phyloP scores from a whole-genome alignment of 2,888 invertebrate genomes.

The Dolichomitus sp. region DNA sequence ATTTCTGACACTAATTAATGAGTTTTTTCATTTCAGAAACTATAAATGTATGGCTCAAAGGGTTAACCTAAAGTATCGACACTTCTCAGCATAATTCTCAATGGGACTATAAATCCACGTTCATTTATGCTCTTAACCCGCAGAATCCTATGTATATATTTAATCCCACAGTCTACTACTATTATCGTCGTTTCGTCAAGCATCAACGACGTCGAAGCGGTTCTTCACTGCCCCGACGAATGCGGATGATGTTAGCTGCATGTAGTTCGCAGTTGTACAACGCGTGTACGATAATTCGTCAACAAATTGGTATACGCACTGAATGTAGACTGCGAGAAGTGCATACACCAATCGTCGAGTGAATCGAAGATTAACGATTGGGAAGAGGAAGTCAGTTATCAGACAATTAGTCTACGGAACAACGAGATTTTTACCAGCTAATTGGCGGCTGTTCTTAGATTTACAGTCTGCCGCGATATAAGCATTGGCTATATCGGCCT shows the following conservation, averaged over 20 bases:
- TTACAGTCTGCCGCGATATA: constrained; percentile 1
- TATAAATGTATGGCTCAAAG: too few relatives aligned
- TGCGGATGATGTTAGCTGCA: constrained; percentile 7
- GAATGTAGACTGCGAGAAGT: background rate
- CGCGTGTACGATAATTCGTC: background rate
- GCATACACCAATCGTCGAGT: background rate
- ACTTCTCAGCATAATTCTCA: background rate
- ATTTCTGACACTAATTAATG: too few relatives aligned
- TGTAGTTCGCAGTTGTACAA: background rate
- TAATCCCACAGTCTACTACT: background rate
- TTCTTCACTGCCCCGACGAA: background rate
- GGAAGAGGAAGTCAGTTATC: background rate
- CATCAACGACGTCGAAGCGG: constrained; percentile 26
- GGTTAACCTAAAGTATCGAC: too few relatives aligned
- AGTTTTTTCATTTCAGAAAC: too few relatives aligned
- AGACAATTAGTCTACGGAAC: constrained; percentile 6
- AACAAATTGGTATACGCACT: background rate
- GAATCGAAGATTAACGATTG: constrained; percentile 1
- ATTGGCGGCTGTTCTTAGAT: background rate
- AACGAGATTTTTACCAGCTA: background rate
- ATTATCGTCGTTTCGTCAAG: constrained; percentile 28
- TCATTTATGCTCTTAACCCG: background rate
- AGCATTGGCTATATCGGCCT: constrained; percentile 1
- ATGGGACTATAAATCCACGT: constrained; percentile 6
- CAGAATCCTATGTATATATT: constrained; percentile 14